Evolutionary conservation across 2,797 vertebrate genomes (phyloP), one percentile per base, ranked within the genome.

Genomic region (Onychomys arenicola): DNA sequence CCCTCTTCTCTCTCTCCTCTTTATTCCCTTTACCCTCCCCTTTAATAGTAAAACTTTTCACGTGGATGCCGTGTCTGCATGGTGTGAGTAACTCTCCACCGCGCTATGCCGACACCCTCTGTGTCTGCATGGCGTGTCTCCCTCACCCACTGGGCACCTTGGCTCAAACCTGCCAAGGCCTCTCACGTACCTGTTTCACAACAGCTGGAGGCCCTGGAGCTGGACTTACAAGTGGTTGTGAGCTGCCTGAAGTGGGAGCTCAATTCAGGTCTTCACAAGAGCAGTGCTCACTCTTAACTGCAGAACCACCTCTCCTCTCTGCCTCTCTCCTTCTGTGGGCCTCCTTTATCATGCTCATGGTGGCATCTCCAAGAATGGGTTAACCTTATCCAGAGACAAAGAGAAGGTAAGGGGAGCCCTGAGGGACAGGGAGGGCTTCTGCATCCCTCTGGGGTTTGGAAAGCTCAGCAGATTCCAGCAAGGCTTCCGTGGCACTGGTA

Each of bases 381-480:
- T 49, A 96, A 95, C 71, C 92, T 34, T 52, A 46, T 81, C 76
- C 80, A 81, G 43, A 40, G 27, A 90, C n/a, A 65, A 91, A 61
- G 75, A 75, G 88, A 84, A 11, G 80, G 69, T 52, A 65, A 49
- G 67, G 63, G 71, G 77, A 34, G 40, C 94, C 87, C 78, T 93
- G 61, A 83, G 23, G 43, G 27, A 59, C 14, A 49, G 13, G 27
- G 63, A 86, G 96, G 86, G 91, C 91, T 95, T 90, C 86, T 94
- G 91, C 96, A 95, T 92, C 87, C 93, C 96, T 93, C 83, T 89
- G 94, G 90, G 90, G 87, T 65, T 85, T 94, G 82, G 37, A 86
- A 76, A 83, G 29, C 63, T 65, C 63, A 65, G 27, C 63, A 29
- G 63, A 32, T 65, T 65, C 63, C 63, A 65, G 63, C 61, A 12